These are phyloP conservation scores for Aphodius granarius DNA, from an alignment of 2,888 invertebrate species.

Conservation along the genomic window DNA sequence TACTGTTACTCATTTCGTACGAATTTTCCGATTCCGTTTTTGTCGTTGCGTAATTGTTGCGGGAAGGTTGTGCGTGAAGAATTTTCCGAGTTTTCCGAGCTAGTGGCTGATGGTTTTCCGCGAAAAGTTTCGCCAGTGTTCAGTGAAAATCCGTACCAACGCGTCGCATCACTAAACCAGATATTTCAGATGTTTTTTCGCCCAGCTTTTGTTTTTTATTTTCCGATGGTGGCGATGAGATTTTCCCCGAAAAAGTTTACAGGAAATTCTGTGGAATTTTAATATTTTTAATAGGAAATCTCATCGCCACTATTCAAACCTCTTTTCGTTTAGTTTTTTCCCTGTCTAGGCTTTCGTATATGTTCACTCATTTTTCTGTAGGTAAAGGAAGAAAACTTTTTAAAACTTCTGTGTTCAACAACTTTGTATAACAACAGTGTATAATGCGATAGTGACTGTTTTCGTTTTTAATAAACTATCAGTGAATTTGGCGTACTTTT, in stretches of 20 bases:
- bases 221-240: not conserved
- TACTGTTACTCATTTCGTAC: constrained; percentile 49
- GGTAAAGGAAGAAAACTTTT: not conserved
- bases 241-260: not conserved
- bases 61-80: not conserved
- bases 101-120: too few relatives aligned
- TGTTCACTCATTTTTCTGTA: not conserved
- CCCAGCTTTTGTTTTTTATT: not conserved
- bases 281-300: not conserved
- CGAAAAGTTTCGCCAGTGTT: constrained; percentile 1
- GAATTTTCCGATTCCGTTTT: constrained; percentile 36
- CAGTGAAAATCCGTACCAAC: not conserved
- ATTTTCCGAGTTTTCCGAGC: too few relatives aligned
- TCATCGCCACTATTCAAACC: not conserved
- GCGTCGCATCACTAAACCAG: not conserved
- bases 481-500: not conserved
- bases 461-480: not conserved
- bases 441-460: not conserved
- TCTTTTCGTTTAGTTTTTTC: not conserved
- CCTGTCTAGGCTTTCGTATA: not conserved
- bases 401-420: not conserved
- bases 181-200: not conserved
- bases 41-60: constrained; percentile 33
- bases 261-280: not conserved
- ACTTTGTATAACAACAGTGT: not conserved